Evolutionary conservation across 2,888 invertebrate species (phyloP).

Genomic region (Xanthorhoe spadicearia): DNA sequence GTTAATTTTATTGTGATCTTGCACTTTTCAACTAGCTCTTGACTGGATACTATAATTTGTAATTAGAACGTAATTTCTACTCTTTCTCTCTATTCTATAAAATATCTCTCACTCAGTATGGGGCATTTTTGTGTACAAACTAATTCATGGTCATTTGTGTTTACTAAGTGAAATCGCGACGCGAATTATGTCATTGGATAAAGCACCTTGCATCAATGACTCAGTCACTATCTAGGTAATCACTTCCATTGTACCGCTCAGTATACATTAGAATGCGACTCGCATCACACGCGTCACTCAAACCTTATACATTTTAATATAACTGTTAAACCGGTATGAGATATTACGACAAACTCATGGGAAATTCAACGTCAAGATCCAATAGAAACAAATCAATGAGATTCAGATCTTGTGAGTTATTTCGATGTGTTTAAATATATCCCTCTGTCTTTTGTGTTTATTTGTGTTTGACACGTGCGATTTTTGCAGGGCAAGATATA

Average conservation of each 20-base stretch:
- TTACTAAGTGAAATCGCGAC: slow-evolving; percentile 56
- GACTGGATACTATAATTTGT: not conserved
- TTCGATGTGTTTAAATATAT: slow-evolving; percentile 49
- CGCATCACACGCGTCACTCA: slow-evolving; percentile 60
- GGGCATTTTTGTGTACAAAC: slow-evolving; percentile 4
- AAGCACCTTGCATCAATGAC: slow-evolving; percentile 74
- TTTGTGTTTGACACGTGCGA: slow-evolving; percentile 55
- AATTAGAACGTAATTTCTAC: not conserved
- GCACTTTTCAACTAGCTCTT: not conserved
- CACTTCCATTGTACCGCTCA: slow-evolving; percentile 58
- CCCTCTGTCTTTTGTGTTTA: slow-evolving; percentile 55
- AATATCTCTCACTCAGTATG: not conserved
- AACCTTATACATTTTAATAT: slow-evolving; percentile 49
- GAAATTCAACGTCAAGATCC: slow-evolving; percentile 68
- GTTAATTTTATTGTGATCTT: not conserved
- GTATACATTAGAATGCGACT: slow-evolving; percentile 71
- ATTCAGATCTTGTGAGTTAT: slow-evolving; percentile 75
- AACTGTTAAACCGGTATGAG: slow-evolving; percentile 64
- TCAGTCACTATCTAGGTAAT: slow-evolving; percentile 56
- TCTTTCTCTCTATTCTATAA: not conserved
- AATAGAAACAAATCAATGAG: slow-evolving; percentile 61
- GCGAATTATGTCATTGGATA: slow-evolving; percentile 58
- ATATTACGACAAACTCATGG: slow-evolving; percentile 61
- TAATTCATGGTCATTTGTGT: slow-evolving; percentile 48
- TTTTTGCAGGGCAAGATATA: slow-evolving; percentile 81